A percentile compares a stretch with the other conserved stretches of the same genome.
Evolutionary conservation across 2,888 invertebrate species (phyloP).

Genomic region (Eilema caniola): DNA sequence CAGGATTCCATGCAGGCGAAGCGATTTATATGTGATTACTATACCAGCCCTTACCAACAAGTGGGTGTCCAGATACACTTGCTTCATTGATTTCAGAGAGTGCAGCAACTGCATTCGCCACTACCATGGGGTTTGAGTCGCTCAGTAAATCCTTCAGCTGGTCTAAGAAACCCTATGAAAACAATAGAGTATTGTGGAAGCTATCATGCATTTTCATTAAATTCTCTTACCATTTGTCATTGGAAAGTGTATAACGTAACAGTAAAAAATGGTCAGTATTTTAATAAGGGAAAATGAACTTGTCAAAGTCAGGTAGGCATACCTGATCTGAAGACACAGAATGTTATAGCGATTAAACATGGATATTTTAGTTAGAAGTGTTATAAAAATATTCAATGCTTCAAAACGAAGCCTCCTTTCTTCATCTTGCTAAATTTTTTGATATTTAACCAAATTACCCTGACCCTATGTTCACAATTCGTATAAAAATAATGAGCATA

Average conservation of each 20-base stretch:
- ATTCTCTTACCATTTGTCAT: neutral
- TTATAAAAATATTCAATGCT: no score
- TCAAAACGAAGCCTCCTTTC: no score
- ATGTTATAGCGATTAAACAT: no score
- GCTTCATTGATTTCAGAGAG: conserved; percentile 99
- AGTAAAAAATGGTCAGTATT: neutral
- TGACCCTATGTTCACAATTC: neutral
- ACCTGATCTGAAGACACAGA: no score
- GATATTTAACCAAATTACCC: no score
- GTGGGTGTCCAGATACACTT: conserved; percentile 96
- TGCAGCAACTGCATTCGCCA: conserved; percentile 99
- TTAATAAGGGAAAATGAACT: no score
- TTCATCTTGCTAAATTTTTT: no score
- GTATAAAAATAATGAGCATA: conserved; percentile 39
- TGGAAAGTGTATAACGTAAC: neutral
- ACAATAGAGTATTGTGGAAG: neutral
- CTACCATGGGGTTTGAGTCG: conserved; percentile 99
- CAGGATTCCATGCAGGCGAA: no score
- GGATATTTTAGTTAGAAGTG: no score
- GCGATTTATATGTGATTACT: no score
- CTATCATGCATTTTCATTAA: neutral
- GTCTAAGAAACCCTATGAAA: conserved; percentile 97
- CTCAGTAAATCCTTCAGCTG: conserved; percentile 98
- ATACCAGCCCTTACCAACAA: conserved; percentile 88
- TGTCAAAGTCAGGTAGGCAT: no score